Evolutionary conservation across 2,888 invertebrate species (phyloP).

Genomic region (Lysandra coridon): DNA sequence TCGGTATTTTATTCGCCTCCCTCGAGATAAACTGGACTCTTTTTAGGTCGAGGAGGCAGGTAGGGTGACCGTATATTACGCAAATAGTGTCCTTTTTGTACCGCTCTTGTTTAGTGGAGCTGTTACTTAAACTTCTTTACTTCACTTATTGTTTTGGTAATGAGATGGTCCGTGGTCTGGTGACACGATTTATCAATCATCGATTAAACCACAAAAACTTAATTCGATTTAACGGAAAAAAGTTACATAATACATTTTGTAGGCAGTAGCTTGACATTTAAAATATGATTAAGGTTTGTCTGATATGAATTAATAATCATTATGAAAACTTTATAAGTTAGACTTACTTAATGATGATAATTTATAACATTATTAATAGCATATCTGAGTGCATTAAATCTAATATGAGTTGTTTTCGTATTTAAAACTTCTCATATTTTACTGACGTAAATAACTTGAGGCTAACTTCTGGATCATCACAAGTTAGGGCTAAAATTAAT

Average conservation of each 20-base stretch:
- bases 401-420: too few relatives aligned
- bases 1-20: constrained; percentile 13
- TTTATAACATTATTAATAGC: too few relatives aligned
- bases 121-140: neutral
- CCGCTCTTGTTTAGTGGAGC: neutral
- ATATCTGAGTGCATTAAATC: too few relatives aligned
- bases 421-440: too few relatives aligned
- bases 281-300: too few relatives aligned
- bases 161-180: neutral
- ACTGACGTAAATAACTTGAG: too few relatives aligned
- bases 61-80: constrained; percentile 20
- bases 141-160: neutral
- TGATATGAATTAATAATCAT: neutral
- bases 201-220: neutral
- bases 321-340: neutral
- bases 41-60: constrained; percentile 14
- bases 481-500: too few relatives aligned
- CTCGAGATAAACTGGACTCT: constrained; percentile 2
- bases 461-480: too few relatives aligned
- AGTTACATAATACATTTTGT: too few relatives aligned
- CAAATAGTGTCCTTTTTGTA: constrained; percentile 2
- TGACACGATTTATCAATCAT: neutral
- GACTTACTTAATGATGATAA: too few relatives aligned
- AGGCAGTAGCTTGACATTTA: too few relatives aligned
- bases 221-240: neutral